Percentiles rank a stretch among this genome's conserved stretches.
phyloP scores from a whole-genome alignment of 2,888 invertebrate species.

The Rhimphoctona megacephalus region DNA sequence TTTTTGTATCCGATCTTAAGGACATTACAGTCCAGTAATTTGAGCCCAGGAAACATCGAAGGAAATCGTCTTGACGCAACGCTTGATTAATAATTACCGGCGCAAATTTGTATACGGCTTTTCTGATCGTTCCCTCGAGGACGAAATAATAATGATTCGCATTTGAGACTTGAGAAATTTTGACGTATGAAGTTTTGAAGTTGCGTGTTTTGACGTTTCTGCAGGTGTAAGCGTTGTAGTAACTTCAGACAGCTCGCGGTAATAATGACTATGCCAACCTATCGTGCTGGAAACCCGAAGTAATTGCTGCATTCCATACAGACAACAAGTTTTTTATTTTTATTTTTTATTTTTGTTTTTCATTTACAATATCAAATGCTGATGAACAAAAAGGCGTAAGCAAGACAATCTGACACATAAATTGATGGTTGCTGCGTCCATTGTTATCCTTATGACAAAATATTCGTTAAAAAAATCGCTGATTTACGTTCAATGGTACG shows the following conservation, averaged over 20 bases:
- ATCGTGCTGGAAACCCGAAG: constrained; percentile 12
- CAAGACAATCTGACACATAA: neutral
- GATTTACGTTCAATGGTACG: neutral
- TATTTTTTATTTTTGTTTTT: neutral
- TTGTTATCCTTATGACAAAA: neutral
- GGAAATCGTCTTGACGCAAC: constrained; percentile 6
- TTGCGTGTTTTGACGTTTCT: neutral
- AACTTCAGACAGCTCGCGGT: constrained; percentile 15
- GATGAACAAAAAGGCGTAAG: neutral
- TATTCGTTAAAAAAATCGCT: neutral
- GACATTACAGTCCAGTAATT: neutral
- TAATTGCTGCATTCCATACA: constrained; percentile 56
- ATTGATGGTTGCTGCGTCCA: neutral
- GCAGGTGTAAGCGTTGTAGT: constrained; percentile 19
- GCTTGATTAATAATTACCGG: neutral
- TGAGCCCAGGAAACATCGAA: neutral
- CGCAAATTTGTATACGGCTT: neutral
- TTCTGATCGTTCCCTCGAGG: neutral
- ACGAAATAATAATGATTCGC: constrained; percentile 1
- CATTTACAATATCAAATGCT: neutral
- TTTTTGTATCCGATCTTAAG: neutral
- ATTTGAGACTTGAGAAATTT: constrained; percentile 3
- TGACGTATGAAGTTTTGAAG: constrained; percentile 6
- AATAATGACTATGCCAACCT: constrained; percentile 45
- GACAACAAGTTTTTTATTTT: neutral